Percentiles rank a stretch among this genome's conserved stretches.
phyloP scores from a whole-genome alignment of 2,797 vertebrate species.

The Bufotes viridis region DNA sequence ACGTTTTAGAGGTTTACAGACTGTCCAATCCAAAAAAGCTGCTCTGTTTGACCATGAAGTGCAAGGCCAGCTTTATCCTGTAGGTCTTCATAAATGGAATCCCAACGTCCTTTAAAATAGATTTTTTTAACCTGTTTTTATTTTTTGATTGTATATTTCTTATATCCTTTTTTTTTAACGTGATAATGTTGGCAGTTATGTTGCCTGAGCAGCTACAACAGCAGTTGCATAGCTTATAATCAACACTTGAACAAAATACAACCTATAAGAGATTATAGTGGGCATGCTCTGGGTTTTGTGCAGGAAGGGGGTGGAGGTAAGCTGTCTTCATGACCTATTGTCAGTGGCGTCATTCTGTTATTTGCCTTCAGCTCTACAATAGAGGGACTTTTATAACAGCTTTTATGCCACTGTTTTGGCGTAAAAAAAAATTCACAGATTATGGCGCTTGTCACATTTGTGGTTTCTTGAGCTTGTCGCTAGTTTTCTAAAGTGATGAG shows the following conservation, averaged over 20 bases:
- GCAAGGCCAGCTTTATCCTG: not conserved
- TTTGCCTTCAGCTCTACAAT: not conserved
- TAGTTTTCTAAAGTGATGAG: too few relatives aligned
- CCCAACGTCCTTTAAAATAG: too few relatives aligned
- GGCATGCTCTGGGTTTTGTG: not conserved
- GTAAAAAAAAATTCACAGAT: too few relatives aligned
- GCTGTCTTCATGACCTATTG: not conserved
- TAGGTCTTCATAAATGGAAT: not conserved
- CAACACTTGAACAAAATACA: not conserved
- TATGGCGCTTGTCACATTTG: too few relatives aligned
- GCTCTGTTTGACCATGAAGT: not conserved
- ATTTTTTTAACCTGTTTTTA: too few relatives aligned
- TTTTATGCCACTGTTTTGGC: too few relatives aligned
- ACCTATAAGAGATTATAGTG: not conserved
- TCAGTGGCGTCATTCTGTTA: not conserved
- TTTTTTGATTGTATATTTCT: too few relatives aligned
- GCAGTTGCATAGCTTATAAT: too few relatives aligned
- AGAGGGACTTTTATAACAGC: not conserved
- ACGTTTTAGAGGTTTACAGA: not conserved
- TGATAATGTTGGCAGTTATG: too few relatives aligned
- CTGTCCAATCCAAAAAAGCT: not conserved
- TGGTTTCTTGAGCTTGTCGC: too few relatives aligned
- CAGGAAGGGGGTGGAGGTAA: not conserved
- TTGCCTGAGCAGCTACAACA: too few relatives aligned
- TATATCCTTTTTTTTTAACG: not conserved